A percentile compares a stretch with the other conserved stretches of the same genome.
Conservation (phyloP, 1,140 invertebrate genomes). For the Papilio aristodemus region DNA sequence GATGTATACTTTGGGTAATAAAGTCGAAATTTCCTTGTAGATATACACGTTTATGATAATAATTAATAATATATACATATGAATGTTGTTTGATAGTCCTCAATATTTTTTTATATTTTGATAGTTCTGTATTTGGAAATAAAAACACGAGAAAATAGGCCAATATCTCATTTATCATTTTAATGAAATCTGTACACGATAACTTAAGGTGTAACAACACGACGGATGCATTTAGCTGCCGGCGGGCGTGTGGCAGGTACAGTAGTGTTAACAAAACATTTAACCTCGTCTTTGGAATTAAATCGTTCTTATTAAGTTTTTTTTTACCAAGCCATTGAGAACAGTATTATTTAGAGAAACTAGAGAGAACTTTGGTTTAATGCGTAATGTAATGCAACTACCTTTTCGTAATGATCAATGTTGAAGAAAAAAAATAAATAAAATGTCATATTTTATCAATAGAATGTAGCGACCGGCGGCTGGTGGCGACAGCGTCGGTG, state of each 20-base stretch:
- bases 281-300: slow-evolving; percentile 58
- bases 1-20: slow-evolving; percentile 75
- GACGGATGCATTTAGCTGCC: slow-evolving; percentile 77
- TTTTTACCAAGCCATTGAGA: slow-evolving; percentile 79
- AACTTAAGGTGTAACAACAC: slow-evolving; percentile 69
- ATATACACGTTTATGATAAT: slow-evolving; percentile 72
- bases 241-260: slow-evolving; percentile 52
- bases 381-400: slow-evolving; percentile 69
- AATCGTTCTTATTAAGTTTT: slow-evolving; percentile 70
- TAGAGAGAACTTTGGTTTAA: slow-evolving; percentile 69
- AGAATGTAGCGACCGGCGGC: slow-evolving; percentile 53
- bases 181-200: slow-evolving; percentile 69
- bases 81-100: slow-evolving; percentile 80
- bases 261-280: slow-evolving; percentile 58
- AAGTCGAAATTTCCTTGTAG: slow-evolving; percentile 78
- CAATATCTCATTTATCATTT: slow-evolving; percentile 78
- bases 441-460: slow-evolving; percentile 64
- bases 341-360: slow-evolving; percentile 80
- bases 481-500: slow-evolving; percentile 47
- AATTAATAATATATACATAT: slow-evolving; percentile 76
- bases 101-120: slow-evolving; percentile 82
- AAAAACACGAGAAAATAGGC: slow-evolving; percentile 73
- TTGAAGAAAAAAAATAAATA: slow-evolving; percentile 49
- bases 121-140: slow-evolving; percentile 80
- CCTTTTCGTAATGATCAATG: slow-evolving; percentile 62